Conservation (phyloP, 2,888 invertebrate species). For the Xanthia togata region DNA sequence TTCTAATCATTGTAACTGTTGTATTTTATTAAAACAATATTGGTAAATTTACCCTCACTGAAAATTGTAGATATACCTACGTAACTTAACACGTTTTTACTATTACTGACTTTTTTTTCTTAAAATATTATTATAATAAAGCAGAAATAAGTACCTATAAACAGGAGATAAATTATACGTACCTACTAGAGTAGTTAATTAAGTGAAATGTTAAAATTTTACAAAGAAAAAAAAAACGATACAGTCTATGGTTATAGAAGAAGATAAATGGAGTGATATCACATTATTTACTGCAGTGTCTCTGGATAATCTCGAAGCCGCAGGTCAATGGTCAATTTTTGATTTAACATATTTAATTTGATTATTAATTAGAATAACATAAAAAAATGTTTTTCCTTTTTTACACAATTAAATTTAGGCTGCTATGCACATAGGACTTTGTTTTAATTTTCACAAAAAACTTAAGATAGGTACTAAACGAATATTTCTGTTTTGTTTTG, state of each 20-base stretch:
- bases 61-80: not conserved
- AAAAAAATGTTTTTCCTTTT: not conserved
- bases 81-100: constrained; percentile 20
- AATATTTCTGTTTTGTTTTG: not conserved
- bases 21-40: not conserved
- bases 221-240: too few relatives aligned
- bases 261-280: too few relatives aligned
- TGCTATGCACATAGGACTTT: not conserved
- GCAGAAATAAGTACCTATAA: not conserved
- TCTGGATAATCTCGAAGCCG: not conserved
- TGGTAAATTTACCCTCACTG: not conserved
- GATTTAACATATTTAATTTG: not conserved
- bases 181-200: not conserved
- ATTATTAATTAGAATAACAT: not conserved
- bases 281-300: not conserved
- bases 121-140: not conserved
- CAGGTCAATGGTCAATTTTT: not conserved
- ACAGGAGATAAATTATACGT: not conserved
- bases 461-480: not conserved
- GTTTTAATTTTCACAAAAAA: not conserved
- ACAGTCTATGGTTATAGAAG: too few relatives aligned
- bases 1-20: not conserved
- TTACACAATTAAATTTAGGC: too few relatives aligned
- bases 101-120: not conserved
- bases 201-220: too few relatives aligned